Percentiles rank a stretch among this genome's conserved stretches.
Conservation (phyloP, 2,113 vertebrate species). For the Atrichornis clamosus region DNA sequence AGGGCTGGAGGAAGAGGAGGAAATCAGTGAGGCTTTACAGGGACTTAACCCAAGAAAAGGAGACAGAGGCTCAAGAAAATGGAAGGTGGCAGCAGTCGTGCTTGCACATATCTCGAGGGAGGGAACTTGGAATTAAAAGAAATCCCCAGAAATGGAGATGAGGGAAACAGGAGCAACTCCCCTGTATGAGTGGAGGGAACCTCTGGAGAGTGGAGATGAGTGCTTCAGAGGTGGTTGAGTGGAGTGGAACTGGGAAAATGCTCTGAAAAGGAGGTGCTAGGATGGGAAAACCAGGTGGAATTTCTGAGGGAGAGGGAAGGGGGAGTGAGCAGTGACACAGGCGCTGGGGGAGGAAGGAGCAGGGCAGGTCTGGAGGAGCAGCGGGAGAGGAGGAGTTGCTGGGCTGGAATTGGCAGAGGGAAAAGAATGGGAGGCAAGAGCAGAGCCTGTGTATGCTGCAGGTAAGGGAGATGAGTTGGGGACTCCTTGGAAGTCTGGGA, state of each 20-base stretch:
- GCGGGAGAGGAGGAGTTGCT: background rate
- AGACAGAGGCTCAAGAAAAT: background rate
- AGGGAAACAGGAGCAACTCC: background rate
- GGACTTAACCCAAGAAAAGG: background rate
- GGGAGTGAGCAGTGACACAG: background rate
- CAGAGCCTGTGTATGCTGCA: fast-evolving
- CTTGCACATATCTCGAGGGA: background rate
- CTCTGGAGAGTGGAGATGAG: background rate
- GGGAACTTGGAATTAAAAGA: background rate
- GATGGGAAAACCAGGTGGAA: background rate
- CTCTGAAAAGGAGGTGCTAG: background rate
- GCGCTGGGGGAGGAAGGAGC: background rate
- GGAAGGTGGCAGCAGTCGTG: fast-evolving
- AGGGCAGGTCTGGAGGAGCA: background rate
- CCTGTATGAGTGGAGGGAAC: background rate
- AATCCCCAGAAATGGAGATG: background rate
- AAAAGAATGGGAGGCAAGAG: background rate
- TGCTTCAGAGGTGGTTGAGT: background rate
- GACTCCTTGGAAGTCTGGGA: background rate
- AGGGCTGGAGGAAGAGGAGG: background rate
- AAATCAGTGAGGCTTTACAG: background rate
- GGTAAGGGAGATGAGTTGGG: background rate
- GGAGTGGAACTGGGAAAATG: fast-evolving
- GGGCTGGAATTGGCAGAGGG: background rate
- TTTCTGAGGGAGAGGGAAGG: background rate